Evolutionary conservation across 1,140 invertebrate species (phyloP), one percentile per base, ranked within the genome.

Genomic region (Pachyrhynchus sulphureomaculatus): DNA sequence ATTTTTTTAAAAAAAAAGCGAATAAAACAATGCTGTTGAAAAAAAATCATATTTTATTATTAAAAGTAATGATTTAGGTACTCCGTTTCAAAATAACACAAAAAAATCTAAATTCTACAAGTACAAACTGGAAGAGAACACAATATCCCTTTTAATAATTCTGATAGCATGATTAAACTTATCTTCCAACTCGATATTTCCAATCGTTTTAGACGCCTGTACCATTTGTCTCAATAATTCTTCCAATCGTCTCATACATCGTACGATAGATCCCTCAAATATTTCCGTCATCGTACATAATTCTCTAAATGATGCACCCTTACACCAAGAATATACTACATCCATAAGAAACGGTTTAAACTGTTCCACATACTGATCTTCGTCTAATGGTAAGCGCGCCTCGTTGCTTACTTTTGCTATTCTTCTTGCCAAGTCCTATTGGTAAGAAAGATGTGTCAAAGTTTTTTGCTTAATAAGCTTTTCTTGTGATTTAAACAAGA

Each of bases 181-280:
- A 68, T 91, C 90, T 80, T 99, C 96, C 58, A 99, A 80, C 65
- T 97, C 95, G 10, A 89, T 89, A 74, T 98, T 98, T 12, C 96
- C 96, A 64, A 99, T 98, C 67, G 91, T 94, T 81, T 97, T 98
- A 0, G 96, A 89, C 18, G 96, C 96, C 79, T 97, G 93, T 64
- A 90, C 89, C 79, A 99, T 87, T 80, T 99, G 96, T 55, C 96
- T 80, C 12, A 99, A 77, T 2, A 98, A 83, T 79, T 99, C 97
- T 79, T 99, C 98, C 33, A 99, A 79, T 23, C 96, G 85, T 63
- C 97, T 84, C 91, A 99, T 96, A 72, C 93, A 95, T 17, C 98
- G 83, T 74, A 99, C 99, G 68, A 99, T 98, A 52, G 93, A 97
- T 53, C 96, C 97, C 88, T 99, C 97, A 82, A 98, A 99, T 52